A percentile compares a stretch with the other conserved stretches of the same genome.
phyloP scores from a whole-genome alignment of 2,888 invertebrate species.

The Aricia artaxerxes region DNA sequence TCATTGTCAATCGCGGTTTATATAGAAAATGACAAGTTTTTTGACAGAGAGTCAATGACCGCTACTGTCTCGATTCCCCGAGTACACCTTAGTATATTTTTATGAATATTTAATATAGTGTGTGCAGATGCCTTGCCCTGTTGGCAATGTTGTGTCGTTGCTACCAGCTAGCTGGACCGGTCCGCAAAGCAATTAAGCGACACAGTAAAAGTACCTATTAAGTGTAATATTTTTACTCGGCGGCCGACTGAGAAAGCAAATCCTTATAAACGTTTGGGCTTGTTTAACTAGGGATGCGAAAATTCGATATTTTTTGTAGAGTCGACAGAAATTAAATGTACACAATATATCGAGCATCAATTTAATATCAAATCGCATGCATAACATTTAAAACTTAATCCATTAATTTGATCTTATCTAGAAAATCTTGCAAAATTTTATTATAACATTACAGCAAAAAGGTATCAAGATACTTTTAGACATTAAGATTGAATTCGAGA shows the following conservation, averaged over 20 bases:
- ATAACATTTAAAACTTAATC: not conserved
- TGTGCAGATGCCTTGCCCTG: slow-evolving; percentile 58
- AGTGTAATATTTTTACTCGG: slow-evolving; percentile 51
- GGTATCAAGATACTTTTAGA: too few relatives aligned
- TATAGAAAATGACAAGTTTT: too few relatives aligned
- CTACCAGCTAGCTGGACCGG: slow-evolving; percentile 63
- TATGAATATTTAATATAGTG: slow-evolving; percentile 19
- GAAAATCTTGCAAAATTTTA: not conserved
- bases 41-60: too few relatives aligned
- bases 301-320: not conserved
- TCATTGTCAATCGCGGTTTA: too few relatives aligned
- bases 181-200: slow-evolving; percentile 65
- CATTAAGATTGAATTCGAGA: not conserved
- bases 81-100: not conserved
- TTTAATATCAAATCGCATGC: not conserved
- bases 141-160: slow-evolving; percentile 72
- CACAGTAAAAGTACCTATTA: slow-evolving; percentile 63
- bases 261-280: slow-evolving; percentile 40
- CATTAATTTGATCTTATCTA: slow-evolving; percentile 4
- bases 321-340: not conserved
- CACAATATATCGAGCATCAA: not conserved
- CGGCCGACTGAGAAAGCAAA: slow-evolving; percentile 37
- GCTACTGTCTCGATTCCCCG: too few relatives aligned
- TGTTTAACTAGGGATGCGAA: slow-evolving; percentile 19
- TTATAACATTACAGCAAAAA: not conserved